A percentile compares a stretch with the other conserved stretches of the same genome.
Evolutionary conservation across 2,113 vertebrate species (phyloP).

Genomic region (Mus spicilegus): DNA sequence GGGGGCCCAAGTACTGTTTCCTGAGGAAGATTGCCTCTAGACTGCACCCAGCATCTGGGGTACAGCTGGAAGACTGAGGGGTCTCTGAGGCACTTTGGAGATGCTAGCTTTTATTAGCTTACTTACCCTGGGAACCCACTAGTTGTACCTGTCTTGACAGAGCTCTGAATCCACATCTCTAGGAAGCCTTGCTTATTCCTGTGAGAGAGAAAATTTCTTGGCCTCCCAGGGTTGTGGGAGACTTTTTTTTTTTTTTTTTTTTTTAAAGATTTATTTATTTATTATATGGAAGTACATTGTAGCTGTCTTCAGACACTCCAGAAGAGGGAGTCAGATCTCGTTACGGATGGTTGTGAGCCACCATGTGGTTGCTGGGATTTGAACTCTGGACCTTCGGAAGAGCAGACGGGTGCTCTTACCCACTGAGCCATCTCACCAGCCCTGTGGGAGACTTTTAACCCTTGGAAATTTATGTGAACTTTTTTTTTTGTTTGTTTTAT

Average conservation of each 20-base stretch:
- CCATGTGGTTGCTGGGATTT: too few relatives aligned
- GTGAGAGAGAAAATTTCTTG: background rate
- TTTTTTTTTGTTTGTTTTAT: background rate
- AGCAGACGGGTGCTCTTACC: too few relatives aligned
- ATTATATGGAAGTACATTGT: too few relatives aligned
- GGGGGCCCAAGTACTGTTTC: background rate
- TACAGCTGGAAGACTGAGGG: too few relatives aligned
- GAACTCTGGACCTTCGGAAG: too few relatives aligned
- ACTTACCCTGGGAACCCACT: background rate
- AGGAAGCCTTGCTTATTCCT: background rate
- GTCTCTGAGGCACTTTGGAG: rapidly evolving
- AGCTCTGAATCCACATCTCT: background rate
- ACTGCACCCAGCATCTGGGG: background rate
- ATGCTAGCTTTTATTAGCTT: background rate
- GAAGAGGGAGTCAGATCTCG: too few relatives aligned
- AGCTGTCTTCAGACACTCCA: too few relatives aligned
- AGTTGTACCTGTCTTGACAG: background rate
- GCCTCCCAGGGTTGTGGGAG: too few relatives aligned
- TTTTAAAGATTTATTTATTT: too few relatives aligned
- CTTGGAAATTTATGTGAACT: background rate
- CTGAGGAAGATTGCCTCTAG: background rate
- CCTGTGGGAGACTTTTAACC: background rate
- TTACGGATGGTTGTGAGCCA: too few relatives aligned
- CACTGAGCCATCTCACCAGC: too few relatives aligned
- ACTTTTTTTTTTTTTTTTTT: background rate